phyloP scores from a whole-genome alignment of 2,113 vertebrate genomes.

The Orthonyx spaldingii region DNA sequence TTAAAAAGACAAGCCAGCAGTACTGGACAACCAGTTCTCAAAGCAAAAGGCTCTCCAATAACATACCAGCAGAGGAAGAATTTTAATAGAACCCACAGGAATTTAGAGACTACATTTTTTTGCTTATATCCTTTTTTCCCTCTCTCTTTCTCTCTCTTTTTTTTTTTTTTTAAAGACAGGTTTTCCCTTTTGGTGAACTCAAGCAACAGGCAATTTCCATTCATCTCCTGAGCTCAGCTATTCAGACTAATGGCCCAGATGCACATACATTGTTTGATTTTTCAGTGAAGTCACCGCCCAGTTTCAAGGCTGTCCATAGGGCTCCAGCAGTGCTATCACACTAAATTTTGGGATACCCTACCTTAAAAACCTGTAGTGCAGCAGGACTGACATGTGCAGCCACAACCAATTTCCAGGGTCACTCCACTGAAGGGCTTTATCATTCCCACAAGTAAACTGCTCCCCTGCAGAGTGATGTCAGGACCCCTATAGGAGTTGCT shows the following conservation, averaged over 20 bases:
- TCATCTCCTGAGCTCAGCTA: background rate
- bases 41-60: slow-evolving; percentile 32
- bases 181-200: slow-evolving; percentile 26
- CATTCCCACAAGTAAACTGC: background rate
- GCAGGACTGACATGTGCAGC: background rate
- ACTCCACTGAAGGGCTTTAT: background rate
- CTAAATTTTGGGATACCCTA: background rate
- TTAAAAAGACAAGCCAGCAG: background rate
- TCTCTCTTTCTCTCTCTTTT: accelerated
- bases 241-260: background rate
- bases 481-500: background rate
- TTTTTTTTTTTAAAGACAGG: background rate
- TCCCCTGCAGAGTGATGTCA: background rate
- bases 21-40: slow-evolving; percentile 15
- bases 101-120: slow-evolving; percentile 4
- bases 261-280: background rate
- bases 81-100: slow-evolving; percentile 54
- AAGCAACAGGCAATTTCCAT: slow-evolving; percentile 24
- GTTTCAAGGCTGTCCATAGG: background rate
- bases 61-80: slow-evolving; percentile 25
- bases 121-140: background rate
- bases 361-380: background rate
- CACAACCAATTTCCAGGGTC: background rate
- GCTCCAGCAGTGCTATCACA: background rate
- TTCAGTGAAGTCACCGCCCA: background rate